Evolutionary conservation across 2,888 invertebrate genomes (phyloP).

Genomic region (Limenitis arthemis): DNA sequence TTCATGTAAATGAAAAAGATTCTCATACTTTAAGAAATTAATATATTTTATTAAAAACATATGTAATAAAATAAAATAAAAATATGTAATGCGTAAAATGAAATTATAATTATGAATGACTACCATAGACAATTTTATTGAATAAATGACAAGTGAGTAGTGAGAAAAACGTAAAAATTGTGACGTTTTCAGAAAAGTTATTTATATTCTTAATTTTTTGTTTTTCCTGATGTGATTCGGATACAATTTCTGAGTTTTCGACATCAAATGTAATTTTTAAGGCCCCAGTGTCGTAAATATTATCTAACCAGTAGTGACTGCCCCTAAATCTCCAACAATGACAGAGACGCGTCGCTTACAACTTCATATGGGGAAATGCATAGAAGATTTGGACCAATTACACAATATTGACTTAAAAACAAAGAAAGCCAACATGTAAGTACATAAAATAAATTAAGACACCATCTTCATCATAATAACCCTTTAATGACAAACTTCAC

Average conservation of each 20-base stretch:
- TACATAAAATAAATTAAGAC: constrained; percentile 20
- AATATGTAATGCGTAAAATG: background rate
- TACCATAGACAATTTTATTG: constrained; percentile 10
- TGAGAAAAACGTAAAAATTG: constrained; percentile 15
- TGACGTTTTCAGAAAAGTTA: constrained; percentile 23
- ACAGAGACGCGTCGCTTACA: constrained; percentile 62
- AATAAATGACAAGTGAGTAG: constrained; percentile 12
- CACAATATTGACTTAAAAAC: constrained; percentile 61
- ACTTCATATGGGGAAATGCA: constrained; percentile 69
- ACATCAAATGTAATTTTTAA: constrained; percentile 56
- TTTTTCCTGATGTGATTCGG: constrained; percentile 47
- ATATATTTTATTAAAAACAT: too few relatives aligned
- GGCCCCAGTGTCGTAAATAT: constrained; percentile 33
- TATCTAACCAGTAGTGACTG: constrained; percentile 7
- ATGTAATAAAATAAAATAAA: too few relatives aligned
- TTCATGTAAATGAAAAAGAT: too few relatives aligned
- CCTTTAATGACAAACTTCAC: too few relatives aligned
- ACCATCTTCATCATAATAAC: too few relatives aligned
- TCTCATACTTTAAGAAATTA: too few relatives aligned
- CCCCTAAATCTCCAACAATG: constrained; percentile 46
- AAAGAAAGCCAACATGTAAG: constrained; percentile 68
- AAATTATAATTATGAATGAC: constrained; percentile 1
- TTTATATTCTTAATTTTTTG: constrained; percentile 46
- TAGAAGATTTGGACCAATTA: constrained; percentile 71
- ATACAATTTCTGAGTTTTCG: constrained; percentile 40